Conservation (phyloP, 2,113 vertebrate species). For the Hypanus sabinus region DNA sequence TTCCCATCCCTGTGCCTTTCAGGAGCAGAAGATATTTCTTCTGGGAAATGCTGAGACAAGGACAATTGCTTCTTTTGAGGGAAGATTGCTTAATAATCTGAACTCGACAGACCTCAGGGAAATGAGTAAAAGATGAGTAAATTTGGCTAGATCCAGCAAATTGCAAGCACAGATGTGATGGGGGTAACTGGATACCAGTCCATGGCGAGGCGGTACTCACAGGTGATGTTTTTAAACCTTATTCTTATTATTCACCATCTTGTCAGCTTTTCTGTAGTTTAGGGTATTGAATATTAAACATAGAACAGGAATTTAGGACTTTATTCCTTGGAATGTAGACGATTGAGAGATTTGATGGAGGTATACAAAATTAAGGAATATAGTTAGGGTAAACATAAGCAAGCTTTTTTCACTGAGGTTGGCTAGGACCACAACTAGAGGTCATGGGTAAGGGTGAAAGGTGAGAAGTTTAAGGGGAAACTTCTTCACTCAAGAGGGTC, state of each 20-base stretch:
- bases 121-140: background rate
- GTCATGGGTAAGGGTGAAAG: no score
- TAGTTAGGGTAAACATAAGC: no score
- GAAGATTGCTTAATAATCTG: background rate
- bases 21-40: background rate
- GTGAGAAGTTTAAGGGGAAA: no score
- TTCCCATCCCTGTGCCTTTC: background rate
- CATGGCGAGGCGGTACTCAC: background rate
- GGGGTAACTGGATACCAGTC: background rate
- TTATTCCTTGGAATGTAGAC: no score
- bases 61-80: background rate
- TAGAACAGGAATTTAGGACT: no score
- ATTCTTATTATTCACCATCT: background rate
- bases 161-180: background rate
- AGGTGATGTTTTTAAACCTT: background rate
- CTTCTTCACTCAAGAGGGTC: no score
- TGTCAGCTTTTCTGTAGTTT: background rate
- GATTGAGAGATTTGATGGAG: no score
- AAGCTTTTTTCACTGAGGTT: no score
- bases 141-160: background rate
- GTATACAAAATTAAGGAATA: no score
- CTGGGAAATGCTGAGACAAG: background rate
- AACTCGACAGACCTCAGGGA: background rate
- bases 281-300: no score
- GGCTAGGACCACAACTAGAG: no score